Conservation (phyloP, 2,888 invertebrate genomes). For the Brachycybe producta region DNA sequence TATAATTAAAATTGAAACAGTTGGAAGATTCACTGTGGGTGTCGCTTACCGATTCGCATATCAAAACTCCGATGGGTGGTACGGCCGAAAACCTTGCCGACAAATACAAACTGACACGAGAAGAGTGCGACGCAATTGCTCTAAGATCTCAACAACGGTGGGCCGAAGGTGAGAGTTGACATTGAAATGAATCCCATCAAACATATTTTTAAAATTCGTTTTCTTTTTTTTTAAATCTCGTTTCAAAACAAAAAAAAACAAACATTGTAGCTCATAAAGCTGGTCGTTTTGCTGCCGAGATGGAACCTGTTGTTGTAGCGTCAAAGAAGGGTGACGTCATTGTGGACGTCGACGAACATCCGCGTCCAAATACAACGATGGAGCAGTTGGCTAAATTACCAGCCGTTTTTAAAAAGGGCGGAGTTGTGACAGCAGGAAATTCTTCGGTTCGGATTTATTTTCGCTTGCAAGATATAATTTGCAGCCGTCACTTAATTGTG, state of each 20-base stretch:
- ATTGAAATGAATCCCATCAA: background rate
- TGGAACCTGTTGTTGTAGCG: constrained; percentile 69
- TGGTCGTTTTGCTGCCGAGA: constrained; percentile 80
- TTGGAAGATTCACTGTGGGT: constrained; percentile 86
- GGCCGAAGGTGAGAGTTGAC: constrained; percentile 63
- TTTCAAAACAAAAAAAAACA: constrained; percentile 5
- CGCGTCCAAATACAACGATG: constrained; percentile 71
- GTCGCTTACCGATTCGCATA: constrained; percentile 72
- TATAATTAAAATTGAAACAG: too few relatives aligned
- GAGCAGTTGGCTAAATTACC: constrained; percentile 74
- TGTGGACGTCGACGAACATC: constrained; percentile 82
- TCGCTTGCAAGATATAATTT: background rate
- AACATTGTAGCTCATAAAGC: constrained; percentile 58
- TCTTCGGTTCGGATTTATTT: constrained; percentile 58
- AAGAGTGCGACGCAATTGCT: constrained; percentile 75
- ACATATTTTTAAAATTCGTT: constrained; percentile 3
- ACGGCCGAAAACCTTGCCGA: constrained; percentile 89
- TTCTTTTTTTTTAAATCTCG: background rate
- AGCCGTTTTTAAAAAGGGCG: constrained; percentile 85
- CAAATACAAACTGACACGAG: constrained; percentile 63
- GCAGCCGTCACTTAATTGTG: background rate
- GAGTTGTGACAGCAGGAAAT: constrained; percentile 83
- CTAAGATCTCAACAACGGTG: constrained; percentile 72
- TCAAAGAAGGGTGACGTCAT: constrained; percentile 61
- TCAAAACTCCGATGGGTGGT: constrained; percentile 86